phyloP scores from a whole-genome alignment of 2,113 vertebrate species.

The Dascyllus trimaculatus region DNA sequence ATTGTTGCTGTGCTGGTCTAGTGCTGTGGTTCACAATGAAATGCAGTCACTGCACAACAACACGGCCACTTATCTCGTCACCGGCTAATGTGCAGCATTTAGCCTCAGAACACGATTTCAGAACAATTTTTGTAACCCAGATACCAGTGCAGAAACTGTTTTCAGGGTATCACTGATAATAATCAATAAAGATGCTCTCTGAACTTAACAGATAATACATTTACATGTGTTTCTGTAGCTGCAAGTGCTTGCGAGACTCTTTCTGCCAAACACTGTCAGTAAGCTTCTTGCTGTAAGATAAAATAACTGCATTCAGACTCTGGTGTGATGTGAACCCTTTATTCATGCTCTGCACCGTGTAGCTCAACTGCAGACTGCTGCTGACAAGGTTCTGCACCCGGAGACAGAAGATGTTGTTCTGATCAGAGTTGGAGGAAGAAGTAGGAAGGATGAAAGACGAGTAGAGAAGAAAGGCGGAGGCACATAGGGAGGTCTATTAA shows the following conservation, averaged over 20 bases:
- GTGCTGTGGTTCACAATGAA: no score
- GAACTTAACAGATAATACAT: no score
- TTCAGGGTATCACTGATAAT: no score
- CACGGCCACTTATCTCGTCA: no score
- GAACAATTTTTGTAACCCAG: no score
- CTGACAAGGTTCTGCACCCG: constrained; percentile 3
- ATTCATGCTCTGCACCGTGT: background rate
- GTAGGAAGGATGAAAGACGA: constrained; percentile 16
- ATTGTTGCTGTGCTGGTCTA: no score
- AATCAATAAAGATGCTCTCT: no score
- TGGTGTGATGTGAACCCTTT: constrained; percentile 3
- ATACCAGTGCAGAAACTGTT: no score
- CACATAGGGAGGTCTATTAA: background rate
- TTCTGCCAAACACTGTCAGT: background rate
- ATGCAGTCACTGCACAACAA: no score
- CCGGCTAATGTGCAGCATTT: no score
- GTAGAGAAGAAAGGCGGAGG: constrained; percentile 3
- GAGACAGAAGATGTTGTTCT: constrained; percentile 12
- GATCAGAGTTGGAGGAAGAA: constrained; percentile 42
- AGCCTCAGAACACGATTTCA: no score
- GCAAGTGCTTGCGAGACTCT: background rate
- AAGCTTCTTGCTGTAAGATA: background rate
- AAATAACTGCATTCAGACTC: background rate
- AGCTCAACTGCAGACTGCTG: constrained; percentile 31
- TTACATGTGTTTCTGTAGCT: no score